Evolutionary conservation across 64 coral and sea anemone species (phyloP).

Genomic region (Stylophora pistillata): DNA sequence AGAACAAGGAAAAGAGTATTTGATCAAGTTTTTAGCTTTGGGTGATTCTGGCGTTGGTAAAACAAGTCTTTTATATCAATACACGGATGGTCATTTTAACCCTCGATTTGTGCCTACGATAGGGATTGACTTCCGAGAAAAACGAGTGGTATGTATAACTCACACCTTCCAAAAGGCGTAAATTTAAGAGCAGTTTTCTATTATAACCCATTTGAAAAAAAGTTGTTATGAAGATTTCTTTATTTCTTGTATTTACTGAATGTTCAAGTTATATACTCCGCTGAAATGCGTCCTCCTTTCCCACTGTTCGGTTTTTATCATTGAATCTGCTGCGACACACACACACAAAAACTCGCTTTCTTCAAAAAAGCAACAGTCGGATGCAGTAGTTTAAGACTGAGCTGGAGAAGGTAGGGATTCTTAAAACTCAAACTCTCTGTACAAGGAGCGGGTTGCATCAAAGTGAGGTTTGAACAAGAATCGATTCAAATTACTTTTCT

Average conservation of each 20-base stretch:
- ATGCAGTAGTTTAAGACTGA: too few relatives aligned
- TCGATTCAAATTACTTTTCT: too few relatives aligned
- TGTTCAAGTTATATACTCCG: too few relatives aligned
- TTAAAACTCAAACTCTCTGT: too few relatives aligned
- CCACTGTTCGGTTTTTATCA: too few relatives aligned
- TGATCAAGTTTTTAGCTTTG: constrained; percentile 87
- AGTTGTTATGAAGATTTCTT: background rate
- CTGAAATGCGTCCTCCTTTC: too few relatives aligned
- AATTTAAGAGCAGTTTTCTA: background rate
- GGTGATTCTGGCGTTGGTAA: constrained; percentile 95
- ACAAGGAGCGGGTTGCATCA: too few relatives aligned
- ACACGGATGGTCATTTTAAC: constrained; percentile 76
- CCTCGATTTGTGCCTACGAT: constrained; percentile 92
- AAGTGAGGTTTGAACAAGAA: too few relatives aligned
- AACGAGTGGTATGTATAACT: constrained; percentile 68
- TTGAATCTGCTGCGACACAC: too few relatives aligned
- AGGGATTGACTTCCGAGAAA: constrained; percentile 95
- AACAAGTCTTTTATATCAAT: constrained; percentile 88
- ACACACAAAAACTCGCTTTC: too few relatives aligned
- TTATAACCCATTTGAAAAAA: background rate
- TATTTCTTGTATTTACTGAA: background rate
- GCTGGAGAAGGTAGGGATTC: too few relatives aligned
- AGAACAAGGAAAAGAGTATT: constrained; percentile 60
- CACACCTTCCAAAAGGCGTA: background rate
- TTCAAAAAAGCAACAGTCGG: too few relatives aligned